phyloP scores from a whole-genome alignment of 1,140 invertebrate genomes.

The Trachymyrmex septentrionalis region DNA sequence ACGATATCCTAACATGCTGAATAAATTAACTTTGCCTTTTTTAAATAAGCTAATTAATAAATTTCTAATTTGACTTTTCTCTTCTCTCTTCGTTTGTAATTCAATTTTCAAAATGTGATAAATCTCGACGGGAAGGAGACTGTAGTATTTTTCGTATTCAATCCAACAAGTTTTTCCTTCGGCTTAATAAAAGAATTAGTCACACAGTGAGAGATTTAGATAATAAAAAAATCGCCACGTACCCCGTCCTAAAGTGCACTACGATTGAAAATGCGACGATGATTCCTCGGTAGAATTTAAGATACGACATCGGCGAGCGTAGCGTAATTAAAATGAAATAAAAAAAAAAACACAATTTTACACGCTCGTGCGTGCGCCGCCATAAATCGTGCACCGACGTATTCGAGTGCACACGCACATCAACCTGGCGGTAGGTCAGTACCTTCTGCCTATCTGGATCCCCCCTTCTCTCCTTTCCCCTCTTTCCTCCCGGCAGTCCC shows the following conservation, averaged over 20 bases:
- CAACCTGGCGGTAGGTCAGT: slow-evolving; percentile 77
- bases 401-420: slow-evolving; percentile 55
- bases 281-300: not conserved
- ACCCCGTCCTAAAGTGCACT: not conserved
- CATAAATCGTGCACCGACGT: slow-evolving; percentile 53
- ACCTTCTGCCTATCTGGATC: slow-evolving; percentile 67
- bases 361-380: slow-evolving; percentile 31
- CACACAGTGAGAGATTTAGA: not conserved
- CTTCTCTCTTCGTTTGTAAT: not conserved
- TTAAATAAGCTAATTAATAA: not conserved
- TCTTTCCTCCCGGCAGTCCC: slow-evolving; percentile 39
- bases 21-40: not conserved
- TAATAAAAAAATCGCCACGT: not conserved
- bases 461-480: slow-evolving; percentile 52
- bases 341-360: slow-evolving; percentile 18
- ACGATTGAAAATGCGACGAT: not conserved
- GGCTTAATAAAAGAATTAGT: not conserved
- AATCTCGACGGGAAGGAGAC: not conserved
- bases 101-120: not conserved
- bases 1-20: not conserved
- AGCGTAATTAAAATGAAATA: slow-evolving; percentile 4
- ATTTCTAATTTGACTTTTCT: not conserved
- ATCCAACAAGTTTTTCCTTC: not conserved
- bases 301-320: not conserved
- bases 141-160: not conserved